A percentile compares a stretch with the other conserved stretches of the same genome.
Conservation (phyloP, 2,888 invertebrate genomes). For the Apodemia zela region DNA sequence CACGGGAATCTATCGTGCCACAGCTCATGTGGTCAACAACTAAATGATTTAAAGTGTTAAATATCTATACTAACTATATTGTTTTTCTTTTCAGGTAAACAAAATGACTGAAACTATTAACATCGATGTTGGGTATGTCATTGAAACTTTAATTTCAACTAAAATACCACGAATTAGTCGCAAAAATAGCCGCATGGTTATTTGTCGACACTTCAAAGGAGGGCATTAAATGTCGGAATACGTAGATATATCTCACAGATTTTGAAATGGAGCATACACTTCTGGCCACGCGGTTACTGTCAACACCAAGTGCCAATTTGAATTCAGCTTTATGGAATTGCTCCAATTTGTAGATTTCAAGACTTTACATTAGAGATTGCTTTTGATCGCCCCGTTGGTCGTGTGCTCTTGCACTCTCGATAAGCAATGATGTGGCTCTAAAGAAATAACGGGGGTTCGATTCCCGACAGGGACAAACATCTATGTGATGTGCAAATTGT, state of each 20-base stretch:
- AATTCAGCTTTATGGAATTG: conserved; percentile 28
- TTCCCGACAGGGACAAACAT: no score
- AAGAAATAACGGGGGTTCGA: no score
- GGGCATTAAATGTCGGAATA: conserved; percentile 61
- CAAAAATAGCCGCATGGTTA: conserved; percentile 63
- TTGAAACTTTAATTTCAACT: conserved; percentile 47
- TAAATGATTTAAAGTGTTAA: conserved; percentile 2
- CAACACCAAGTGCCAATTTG: conserved; percentile 68
- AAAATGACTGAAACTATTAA: conserved; percentile 36
- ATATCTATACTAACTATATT: conserved; percentile 20
- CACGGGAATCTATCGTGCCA: no score
- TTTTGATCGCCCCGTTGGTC: no score
- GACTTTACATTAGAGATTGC: background rate
- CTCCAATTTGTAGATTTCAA: background rate
- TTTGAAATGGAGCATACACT: conserved; percentile 45
- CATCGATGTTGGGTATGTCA: conserved; percentile 50
- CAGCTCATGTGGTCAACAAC: no score
- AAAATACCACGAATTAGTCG: conserved; percentile 43
- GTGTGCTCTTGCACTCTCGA: no score
- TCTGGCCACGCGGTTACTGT: conserved; percentile 65
- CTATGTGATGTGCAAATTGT: no score
- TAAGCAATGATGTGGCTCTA: no score
- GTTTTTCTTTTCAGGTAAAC: conserved; percentile 46
- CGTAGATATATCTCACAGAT: conserved; percentile 54
- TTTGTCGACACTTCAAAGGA: conserved; percentile 71